Evolutionary conservation across 1,140 invertebrate species (phyloP), one percentile per base, ranked within the genome.

Genomic region (Drosophila sulfurigaster): DNA sequence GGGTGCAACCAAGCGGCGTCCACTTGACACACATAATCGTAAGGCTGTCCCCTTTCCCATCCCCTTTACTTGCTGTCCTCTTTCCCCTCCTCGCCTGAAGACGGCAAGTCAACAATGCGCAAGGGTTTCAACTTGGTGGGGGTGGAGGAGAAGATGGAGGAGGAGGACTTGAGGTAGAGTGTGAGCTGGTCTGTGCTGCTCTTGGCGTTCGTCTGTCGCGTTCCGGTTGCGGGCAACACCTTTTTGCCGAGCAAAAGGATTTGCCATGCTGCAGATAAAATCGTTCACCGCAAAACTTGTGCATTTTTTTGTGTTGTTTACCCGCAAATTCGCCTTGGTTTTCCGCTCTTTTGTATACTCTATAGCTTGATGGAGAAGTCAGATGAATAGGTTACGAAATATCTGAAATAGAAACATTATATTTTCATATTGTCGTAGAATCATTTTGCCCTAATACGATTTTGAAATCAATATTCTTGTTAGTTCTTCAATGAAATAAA

Each of bases 11-110:
- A 71, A 83, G 77, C 73, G 71, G 67, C 60, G 51, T 56, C 68
- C 85, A 88, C 85, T 88, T 88, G 85, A 88, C 85, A 88, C 71
- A 87, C 74, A 88, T 83, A 70, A 67, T 46, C 52, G 20, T 45
- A 28, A 63, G 43, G 59, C 46, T 46, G 46, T 25, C 58, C 20
- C 38, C 43, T 1, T 38, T 6, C 41, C 11, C 13, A 15, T 35
- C 25, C 59, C 20, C 4, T 15, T 13, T 30, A 11, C 32, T 30
- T 7, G 30, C 30, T 41, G 20, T 38, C 13, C 11, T 10, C 38
- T 60, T 41, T 28, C 13, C 1, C 11, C 41, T 43, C 20, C 16
- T 13, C 13, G 8, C 25, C 51, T 28, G 56, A 74, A 69, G 71
- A 65, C 54, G 73, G 38, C 68, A 28, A 72, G 59, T 76, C 59